Evolutionary conservation across 1,140 invertebrate genomes (phyloP).

Genomic region (Hyphantria cunea): DNA sequence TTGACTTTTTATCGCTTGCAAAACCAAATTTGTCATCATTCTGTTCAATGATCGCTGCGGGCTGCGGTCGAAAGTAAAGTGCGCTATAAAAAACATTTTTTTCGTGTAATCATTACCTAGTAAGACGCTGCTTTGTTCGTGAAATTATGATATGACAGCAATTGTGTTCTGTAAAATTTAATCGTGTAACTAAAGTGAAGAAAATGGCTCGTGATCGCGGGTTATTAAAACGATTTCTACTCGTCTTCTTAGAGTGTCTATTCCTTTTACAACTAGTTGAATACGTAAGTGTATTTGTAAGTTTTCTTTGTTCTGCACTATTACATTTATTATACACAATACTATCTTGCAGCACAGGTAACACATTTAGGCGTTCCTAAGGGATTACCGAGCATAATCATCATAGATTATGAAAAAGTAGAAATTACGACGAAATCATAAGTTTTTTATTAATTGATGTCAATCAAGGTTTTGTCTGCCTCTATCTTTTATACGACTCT

Average conservation of each 20-base stretch:
- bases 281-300: conserved; percentile 33
- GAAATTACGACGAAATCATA: background rate
- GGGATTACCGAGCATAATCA: background rate
- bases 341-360: background rate
- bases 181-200: conserved; percentile 21
- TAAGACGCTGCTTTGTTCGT: conserved; percentile 17
- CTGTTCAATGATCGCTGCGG: conserved; percentile 18
- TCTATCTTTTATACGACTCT: background rate
- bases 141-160: conserved; percentile 65
- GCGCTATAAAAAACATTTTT: conserved; percentile 30
- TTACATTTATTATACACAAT: conserved; percentile 10
- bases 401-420: background rate
- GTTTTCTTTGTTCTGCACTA: conserved; percentile 29
- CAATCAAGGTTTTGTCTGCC: conserved; percentile 2
- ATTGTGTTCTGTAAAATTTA: conserved; percentile 26
- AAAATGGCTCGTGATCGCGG: conserved; percentile 31
- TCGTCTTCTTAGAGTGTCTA: conserved; percentile 30
- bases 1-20: conserved; percentile 22
- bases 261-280: conserved; percentile 27
- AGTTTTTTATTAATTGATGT: background rate
- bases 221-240: conserved; percentile 31
- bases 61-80: conserved; percentile 22
- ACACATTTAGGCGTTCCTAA: background rate
- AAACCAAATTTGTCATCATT: conserved; percentile 11
- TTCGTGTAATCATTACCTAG: conserved; percentile 18